A percentile compares a stretch with the other conserved stretches of the same genome.
Conservation (phyloP, 1,140 invertebrate genomes). For the Rhopalosiphum maidis region DNA sequence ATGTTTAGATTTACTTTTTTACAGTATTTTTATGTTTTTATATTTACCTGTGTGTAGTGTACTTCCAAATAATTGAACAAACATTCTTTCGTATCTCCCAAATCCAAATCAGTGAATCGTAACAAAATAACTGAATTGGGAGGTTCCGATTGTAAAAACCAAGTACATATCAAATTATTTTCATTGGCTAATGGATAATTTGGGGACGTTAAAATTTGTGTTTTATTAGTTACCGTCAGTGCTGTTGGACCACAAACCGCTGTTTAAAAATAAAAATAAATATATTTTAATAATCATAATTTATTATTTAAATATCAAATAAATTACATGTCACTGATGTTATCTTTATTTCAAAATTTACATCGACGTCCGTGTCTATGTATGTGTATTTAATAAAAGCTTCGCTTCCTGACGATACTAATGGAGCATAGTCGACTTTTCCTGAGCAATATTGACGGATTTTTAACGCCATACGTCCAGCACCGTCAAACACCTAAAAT, state of each 20-base stretch:
- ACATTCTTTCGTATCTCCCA: conserved; percentile 14
- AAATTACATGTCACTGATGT: conserved; percentile 25
- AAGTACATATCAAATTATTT: conserved; percentile 3
- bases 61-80: conserved; percentile 25
- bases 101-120: conserved; percentile 11
- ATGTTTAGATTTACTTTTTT: neutral
- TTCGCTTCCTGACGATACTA: conserved; percentile 21
- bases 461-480: neutral
- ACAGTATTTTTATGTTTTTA: neutral
- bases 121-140: neutral
- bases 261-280: neutral
- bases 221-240: neutral
- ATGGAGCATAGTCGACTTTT: neutral
- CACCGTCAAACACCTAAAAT: conserved; percentile 35
- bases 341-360: conserved; percentile 35
- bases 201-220: conserved; percentile 40
- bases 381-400: neutral
- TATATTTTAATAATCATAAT: neutral
- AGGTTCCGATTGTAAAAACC: neutral
- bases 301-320: neutral
- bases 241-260: neutral
- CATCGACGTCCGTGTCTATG: neutral
- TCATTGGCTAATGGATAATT: neutral
- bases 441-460: neutral
- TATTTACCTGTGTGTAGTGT: neutral